Conservation (phyloP, 2,888 invertebrate genomes). For the Amiota minor region DNA sequence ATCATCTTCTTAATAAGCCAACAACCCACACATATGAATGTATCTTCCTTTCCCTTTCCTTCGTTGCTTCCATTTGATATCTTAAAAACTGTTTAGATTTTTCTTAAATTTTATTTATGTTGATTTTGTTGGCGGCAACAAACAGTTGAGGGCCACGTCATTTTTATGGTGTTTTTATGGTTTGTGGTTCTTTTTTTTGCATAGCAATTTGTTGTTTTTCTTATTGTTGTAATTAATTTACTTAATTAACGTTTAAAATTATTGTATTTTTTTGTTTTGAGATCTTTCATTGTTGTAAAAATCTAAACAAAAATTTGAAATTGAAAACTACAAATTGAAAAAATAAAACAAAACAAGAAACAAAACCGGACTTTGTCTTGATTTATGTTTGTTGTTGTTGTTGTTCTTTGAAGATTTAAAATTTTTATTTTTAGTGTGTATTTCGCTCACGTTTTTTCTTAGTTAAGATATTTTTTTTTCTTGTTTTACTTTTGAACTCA, state of each 20-base stretch:
- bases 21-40: too few relatives aligned
- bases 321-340: background rate
- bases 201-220: slow-evolving; percentile 41
- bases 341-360: background rate
- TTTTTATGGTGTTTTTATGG: background rate
- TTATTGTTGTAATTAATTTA: slow-evolving; percentile 54
- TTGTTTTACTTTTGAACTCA: too few relatives aligned
- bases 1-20: background rate
- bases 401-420: background rate
- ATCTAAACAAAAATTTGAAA: too few relatives aligned
- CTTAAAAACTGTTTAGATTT: too few relatives aligned
- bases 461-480: background rate
- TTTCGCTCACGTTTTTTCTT: slow-evolving; percentile 61
- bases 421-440: slow-evolving; percentile 49
- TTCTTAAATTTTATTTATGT: too few relatives aligned
- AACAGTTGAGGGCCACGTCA: slow-evolving; percentile 15
- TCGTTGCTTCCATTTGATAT: background rate
- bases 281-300: too few relatives aligned
- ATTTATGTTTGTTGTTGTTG: slow-evolving; percentile 39
- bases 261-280: too few relatives aligned
- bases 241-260: slow-evolving; percentile 55
- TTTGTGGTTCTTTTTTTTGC: background rate
- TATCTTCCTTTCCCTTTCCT: background rate
- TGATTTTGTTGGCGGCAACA: background rate
- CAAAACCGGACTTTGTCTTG: slow-evolving; percentile 43